These are phyloP conservation scores for Pachymerium ferrugineum DNA, from an alignment of 2,888 invertebrate genomes.

Conservation along the genomic window DNA sequence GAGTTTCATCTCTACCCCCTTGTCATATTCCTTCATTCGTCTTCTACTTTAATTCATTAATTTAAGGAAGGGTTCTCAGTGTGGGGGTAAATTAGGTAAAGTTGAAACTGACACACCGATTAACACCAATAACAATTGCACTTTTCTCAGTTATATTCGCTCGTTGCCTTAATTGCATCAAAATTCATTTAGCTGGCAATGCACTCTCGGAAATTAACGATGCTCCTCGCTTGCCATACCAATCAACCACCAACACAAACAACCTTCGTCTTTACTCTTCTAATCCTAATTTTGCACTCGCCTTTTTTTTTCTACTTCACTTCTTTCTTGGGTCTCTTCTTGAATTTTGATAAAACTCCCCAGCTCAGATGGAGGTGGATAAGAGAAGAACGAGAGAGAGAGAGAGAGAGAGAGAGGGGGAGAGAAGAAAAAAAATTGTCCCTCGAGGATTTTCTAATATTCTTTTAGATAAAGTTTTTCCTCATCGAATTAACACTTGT, in stretches of 20 bases:
- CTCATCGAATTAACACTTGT: no score
- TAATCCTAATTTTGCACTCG: conserved; percentile 12
- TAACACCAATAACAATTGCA: conserved; percentile 5
- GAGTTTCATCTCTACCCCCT: not conserved
- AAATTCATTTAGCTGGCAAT: conserved; percentile 6
- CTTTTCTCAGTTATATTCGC: not conserved
- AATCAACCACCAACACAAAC: not conserved
- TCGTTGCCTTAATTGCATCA: not conserved
- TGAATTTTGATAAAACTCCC: conserved; percentile 6
- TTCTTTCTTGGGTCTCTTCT: not conserved
- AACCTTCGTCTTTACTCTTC: conserved; percentile 11
- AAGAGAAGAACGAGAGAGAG: not conserved
- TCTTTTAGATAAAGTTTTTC: not conserved
- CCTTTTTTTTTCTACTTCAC: not conserved
- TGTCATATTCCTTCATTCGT: no score
- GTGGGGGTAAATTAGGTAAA: no score
- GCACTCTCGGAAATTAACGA: conserved; percentile 5
- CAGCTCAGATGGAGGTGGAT: not conserved
- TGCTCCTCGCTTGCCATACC: not conserved
- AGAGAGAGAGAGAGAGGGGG: not conserved
- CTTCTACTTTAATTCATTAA: no score
- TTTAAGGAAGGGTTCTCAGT: no score
- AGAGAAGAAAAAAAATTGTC: not conserved
- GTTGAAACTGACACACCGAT: not conserved
- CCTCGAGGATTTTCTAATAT: not conserved